Percentiles rank a stretch among this genome's conserved stretches.
phyloP scores from a whole-genome alignment of 2,113 vertebrate genomes.

The Actenoides lindsayi region DNA sequence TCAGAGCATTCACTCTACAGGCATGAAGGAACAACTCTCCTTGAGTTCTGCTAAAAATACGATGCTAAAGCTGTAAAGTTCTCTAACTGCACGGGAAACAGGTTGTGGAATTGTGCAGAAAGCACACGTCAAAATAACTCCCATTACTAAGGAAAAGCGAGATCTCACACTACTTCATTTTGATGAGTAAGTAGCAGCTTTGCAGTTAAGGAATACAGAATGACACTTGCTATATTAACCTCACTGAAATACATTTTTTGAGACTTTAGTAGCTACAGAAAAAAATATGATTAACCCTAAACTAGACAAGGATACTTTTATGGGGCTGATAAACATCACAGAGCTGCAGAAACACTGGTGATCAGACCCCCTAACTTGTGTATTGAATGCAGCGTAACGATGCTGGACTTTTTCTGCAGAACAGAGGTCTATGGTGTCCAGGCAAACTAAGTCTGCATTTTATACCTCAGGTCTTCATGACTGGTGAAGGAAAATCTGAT shows the following conservation, averaged over 20 bases:
- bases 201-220: background rate
- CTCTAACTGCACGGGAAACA: background rate
- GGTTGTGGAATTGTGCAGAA: background rate
- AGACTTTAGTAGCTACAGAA: background rate
- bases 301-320: background rate
- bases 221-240: background rate
- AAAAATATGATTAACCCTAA: background rate
- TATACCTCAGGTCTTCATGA: background rate
- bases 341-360: background rate
- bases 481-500: background rate
- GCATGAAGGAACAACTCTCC: background rate
- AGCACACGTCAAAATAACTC: background rate
- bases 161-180: background rate
- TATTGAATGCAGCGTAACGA: accelerated
- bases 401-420: background rate
- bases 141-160: background rate
- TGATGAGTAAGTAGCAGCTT: background rate
- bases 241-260: background rate
- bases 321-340: background rate
- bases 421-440: background rate
- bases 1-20: background rate
- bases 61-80: background rate
- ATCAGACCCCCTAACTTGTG: background rate
- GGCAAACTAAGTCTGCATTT: background rate
- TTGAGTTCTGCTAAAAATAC: slow-evolving; percentile 3